These are phyloP conservation scores for Hylia prasina DNA, from an alignment of 2,113 vertebrate species.

Conservation along the genomic window DNA sequence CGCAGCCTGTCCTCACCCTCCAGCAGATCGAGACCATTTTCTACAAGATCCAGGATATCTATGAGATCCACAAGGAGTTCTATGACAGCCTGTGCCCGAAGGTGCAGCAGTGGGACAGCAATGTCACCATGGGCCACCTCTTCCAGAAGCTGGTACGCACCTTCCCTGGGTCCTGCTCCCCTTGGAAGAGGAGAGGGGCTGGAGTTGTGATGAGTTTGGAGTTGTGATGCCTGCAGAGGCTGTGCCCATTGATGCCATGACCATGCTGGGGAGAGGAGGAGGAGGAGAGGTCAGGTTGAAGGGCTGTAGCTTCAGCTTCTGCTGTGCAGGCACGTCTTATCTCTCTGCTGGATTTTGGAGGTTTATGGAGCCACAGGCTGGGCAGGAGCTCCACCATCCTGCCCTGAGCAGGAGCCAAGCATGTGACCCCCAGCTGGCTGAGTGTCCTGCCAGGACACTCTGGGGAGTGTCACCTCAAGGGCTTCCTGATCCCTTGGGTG, in stretches of 20 bases:
- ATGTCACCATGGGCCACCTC: constrained; percentile 92
- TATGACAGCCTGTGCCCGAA: constrained; percentile 89
- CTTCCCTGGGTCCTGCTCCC: not conserved
- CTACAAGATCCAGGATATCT: constrained; percentile 98
- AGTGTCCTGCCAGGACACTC: not conserved
- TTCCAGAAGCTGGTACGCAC: constrained; percentile 94
- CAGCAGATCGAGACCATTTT: constrained; percentile 98
- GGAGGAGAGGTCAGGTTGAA: not conserved
- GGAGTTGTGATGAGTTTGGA: not conserved
- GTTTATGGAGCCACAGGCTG: not conserved
- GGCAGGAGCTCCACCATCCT: not conserved
- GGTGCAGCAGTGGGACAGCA: constrained; percentile 95
- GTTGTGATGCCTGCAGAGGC: not conserved
- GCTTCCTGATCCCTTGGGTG: not conserved
- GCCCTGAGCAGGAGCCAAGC: not conserved
- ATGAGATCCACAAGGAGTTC: constrained; percentile 95
- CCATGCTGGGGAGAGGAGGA: not conserved
- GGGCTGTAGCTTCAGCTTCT: not conserved
- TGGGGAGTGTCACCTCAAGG: not conserved
- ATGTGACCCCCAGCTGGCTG: not conserved
- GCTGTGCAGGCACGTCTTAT: not conserved
- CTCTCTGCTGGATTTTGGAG: not conserved
- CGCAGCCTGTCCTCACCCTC: constrained; percentile 92
- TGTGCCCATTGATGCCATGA: not conserved
- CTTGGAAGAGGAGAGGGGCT: constrained; percentile 11